Base-by-base conservation (phyloP, 2,888 invertebrate genomes). In the Cheilosia pagana region DNA sequence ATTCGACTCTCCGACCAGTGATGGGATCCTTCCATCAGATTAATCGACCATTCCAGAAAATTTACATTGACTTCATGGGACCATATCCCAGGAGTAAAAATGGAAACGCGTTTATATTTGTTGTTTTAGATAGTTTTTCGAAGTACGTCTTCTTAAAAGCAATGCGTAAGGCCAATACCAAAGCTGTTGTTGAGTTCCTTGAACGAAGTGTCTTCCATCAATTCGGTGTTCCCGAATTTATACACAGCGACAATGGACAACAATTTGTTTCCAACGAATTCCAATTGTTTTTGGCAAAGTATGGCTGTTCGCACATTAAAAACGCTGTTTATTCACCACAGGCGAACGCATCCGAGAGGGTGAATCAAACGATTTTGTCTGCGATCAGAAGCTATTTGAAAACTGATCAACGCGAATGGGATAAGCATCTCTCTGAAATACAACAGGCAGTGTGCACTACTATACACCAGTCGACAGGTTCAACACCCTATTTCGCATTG, bases 301-400 rank as follows among this genome's bases (percentile, higher is more conserved):
- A 60, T 23, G 59, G 59, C 1, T 43, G 41, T n/a, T 25, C 41
- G 3, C 59, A 41, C 3, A 60, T 60, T 60, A 10, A 7, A 8
- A 60, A 41, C 8, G 59, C 59, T 7, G 2, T 43, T 1, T 41
- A 60, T 14, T 60, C 59, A 8, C 41, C 59, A 3, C 59, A 60
- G n/a, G 21, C 59, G n/a, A 60, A 43, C 16, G 43, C 59, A 8
- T 60, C 59, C 23, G 59, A 41, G n/a, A 41, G 41, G 23, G 59
- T 60, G 1, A 60, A 60, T 43, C 59, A 60, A 25, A 23, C 59
- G 0, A 41, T 60, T 23, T n/a, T 60, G 59, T 60, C 59, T 14
- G 59, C 43, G 2, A 43, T 60, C 2, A 21, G 59, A 25, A 43
- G 43, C 25, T 60, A 60, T 52, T 52, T 52, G 4, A 7, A 28